Evolutionary conservation across 2,797 vertebrate species (phyloP).

Genomic region (Phrynocephalus guinanensis): DNA sequence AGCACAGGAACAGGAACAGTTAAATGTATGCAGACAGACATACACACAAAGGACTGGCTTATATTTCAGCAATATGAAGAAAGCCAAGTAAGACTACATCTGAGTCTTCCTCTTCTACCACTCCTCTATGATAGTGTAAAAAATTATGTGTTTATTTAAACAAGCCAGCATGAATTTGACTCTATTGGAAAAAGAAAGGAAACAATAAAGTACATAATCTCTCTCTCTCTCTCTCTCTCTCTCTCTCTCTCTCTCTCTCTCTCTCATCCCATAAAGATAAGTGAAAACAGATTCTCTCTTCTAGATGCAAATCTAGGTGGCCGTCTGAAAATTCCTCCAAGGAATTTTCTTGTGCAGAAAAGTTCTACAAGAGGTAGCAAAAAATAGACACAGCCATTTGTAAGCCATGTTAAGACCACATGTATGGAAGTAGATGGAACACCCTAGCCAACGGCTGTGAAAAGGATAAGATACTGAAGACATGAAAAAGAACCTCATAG

Average conservation of each 20-base stretch:
- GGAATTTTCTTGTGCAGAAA: neutral
- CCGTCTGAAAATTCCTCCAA: constrained; percentile 14
- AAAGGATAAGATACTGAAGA: too few species aligned
- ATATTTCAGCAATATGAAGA: neutral
- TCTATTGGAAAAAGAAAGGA: constrained; percentile 8
- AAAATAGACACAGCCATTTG: neutral
- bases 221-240: too few species aligned
- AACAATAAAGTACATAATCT: neutral
- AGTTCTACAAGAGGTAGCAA: neutral
- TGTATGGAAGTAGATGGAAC: too few species aligned
- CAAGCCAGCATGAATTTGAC: neutral
- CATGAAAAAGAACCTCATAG: neutral
- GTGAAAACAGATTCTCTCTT: constrained; percentile 14
- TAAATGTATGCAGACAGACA: too few species aligned
- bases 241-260: too few species aligned
- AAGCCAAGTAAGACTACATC: neutral
- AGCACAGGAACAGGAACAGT: neutral
- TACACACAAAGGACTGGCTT: neutral
- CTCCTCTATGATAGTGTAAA: neutral
- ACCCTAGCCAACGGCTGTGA: too few species aligned
- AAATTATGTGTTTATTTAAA: constrained; percentile 2
- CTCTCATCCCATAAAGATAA: neutral
- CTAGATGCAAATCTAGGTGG: neutral
- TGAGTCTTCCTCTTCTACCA: neutral
- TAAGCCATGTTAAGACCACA: neutral